Evolutionary conservation across 2,797 vertebrate genomes (phyloP).

Genomic region (Erethizon dorsatum): DNA sequence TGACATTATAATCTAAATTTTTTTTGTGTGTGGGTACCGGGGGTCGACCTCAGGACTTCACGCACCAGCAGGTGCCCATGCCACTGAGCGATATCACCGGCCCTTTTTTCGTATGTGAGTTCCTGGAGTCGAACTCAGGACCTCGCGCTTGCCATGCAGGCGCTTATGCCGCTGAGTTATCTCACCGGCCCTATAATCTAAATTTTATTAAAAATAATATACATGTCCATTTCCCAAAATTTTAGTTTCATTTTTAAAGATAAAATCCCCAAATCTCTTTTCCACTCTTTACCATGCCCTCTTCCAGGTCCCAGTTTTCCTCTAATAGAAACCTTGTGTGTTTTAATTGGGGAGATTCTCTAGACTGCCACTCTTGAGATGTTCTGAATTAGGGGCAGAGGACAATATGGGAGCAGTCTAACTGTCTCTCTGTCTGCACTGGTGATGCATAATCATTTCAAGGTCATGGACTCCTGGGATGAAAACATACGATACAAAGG

Average conservation of each 20-base stretch:
- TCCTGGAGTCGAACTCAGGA: too few relatives aligned
- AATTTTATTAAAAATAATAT: conserved; percentile 56
- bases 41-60: too few relatives aligned
- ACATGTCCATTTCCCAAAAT: background rate
- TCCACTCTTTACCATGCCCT: background rate
- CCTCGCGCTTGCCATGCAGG: too few relatives aligned
- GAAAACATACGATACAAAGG: background rate
- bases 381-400: background rate
- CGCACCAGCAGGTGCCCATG: too few relatives aligned
- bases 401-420: background rate
- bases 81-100: too few relatives aligned
- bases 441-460: background rate
- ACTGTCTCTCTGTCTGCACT: background rate
- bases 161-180: too few relatives aligned
- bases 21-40: background rate
- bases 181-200: background rate
- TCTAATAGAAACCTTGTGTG: background rate
- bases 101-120: too few relatives aligned
- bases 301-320: background rate
- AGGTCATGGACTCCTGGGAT: background rate
- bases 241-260: background rate
- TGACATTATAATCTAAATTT: conserved; percentile 7
- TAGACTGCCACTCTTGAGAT: background rate
- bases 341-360: background rate
- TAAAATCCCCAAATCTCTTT: background rate